Evolutionary conservation across 2,888 invertebrate species (phyloP).

Genomic region (Rhynchonema sp.): DNA sequence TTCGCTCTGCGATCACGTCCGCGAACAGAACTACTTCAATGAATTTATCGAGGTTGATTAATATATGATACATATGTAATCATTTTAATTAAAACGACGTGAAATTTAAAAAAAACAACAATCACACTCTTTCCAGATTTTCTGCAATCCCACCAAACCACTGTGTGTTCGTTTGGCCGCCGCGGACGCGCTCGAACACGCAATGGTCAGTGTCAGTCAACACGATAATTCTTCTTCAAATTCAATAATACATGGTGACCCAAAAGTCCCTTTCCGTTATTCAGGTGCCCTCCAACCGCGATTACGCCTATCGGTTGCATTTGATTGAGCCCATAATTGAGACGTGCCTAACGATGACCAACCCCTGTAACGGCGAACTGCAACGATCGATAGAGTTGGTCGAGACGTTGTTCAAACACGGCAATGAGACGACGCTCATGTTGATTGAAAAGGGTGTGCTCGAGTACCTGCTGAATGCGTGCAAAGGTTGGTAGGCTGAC

Average conservation of each 20-base stretch:
- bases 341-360: not conserved
- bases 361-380: not conserved
- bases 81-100: too few species aligned
- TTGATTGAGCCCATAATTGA: not conserved
- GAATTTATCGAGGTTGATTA: conserved; percentile 44
- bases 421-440: not conserved
- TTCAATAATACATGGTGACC: too few species aligned
- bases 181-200: not conserved
- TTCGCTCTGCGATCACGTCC: conserved; percentile 64
- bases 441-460: conserved; percentile 53
- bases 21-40: conserved; percentile 68
- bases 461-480: conserved; percentile 56
- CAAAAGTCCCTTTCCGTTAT: too few species aligned
- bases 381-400: not conserved
- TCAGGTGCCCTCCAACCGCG: not conserved
- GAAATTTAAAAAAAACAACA: too few species aligned
- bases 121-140: too few species aligned
- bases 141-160: not conserved
- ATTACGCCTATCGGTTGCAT: conserved; percentile 40
- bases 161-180: not conserved
- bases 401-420: conserved; percentile 2
- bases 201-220: too few species aligned
- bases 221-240: too few species aligned
- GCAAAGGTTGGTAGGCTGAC: conserved; percentile 63
- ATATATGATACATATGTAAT: too few species aligned